These are phyloP conservation scores for Pterocles orientalis DNA, from an alignment of 2,113 vertebrate species.

Conservation along the genomic window DNA sequence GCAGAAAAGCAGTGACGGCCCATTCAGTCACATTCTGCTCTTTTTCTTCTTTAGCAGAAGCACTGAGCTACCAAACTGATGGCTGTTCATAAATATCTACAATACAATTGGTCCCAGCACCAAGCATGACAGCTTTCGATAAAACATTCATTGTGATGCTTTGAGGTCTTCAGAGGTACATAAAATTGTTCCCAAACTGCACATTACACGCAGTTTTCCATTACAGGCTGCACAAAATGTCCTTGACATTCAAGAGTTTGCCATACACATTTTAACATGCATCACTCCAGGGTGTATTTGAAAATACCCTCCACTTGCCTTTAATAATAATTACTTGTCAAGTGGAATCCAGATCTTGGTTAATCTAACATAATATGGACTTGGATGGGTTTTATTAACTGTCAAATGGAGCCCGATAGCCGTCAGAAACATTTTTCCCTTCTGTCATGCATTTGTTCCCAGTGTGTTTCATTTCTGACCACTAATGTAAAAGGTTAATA, in stretches of 20 bases:
- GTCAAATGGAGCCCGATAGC: constrained; percentile 72
- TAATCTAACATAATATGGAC: constrained; percentile 80
- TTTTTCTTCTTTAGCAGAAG: neutral
- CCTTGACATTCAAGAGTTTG: constrained; percentile 83
- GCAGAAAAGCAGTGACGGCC: neutral
- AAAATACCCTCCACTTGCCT: constrained; percentile 83
- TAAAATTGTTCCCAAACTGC: constrained; percentile 77
- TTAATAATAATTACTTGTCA: constrained; percentile 86
- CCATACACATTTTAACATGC: constrained; percentile 79
- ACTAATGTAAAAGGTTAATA: constrained; percentile 79
- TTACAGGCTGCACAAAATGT: constrained; percentile 74
- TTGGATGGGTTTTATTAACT: constrained; percentile 84
- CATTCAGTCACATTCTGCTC: neutral
- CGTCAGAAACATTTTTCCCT: constrained; percentile 67
- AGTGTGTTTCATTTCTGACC: constrained; percentile 71
- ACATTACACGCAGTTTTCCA: constrained; percentile 75
- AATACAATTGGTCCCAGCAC: constrained; percentile 41
- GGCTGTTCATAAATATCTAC: constrained; percentile 71
- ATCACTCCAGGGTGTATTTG: constrained; percentile 82
- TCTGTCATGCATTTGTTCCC: constrained; percentile 70
- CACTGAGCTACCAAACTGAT: neutral
- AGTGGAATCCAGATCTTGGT: constrained; percentile 78
- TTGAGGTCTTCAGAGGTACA: constrained; percentile 72
- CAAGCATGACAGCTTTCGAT: constrained; percentile 59
- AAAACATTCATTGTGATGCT: constrained; percentile 74